phyloP scores from a whole-genome alignment of 2,888 invertebrate genomes.

The Embidobia sp. region DNA sequence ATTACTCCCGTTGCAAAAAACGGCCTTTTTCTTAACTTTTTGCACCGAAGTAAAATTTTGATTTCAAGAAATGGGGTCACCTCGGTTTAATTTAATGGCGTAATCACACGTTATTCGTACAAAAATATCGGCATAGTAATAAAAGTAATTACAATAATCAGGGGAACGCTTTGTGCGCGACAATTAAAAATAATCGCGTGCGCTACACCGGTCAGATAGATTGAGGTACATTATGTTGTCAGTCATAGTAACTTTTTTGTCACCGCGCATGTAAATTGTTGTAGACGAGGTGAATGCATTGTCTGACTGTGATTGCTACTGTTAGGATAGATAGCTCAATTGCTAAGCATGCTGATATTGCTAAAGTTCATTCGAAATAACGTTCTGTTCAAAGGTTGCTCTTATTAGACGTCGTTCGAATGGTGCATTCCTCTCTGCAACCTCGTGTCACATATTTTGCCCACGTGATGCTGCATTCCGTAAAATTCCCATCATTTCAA shows the following conservation, averaged over 20 bases:
- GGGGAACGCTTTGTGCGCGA: background rate
- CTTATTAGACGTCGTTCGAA: constrained; percentile 11
- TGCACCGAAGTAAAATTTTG: background rate
- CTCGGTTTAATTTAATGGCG: constrained; percentile 8
- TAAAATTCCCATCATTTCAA: no score
- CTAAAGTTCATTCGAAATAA: constrained; percentile 71
- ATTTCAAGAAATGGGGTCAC: constrained; percentile 21
- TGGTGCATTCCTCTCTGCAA: no score
- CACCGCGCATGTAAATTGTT: constrained; percentile 48
- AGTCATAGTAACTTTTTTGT: constrained; percentile 48
- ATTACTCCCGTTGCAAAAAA: no score
- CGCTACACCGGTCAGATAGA: constrained; percentile 19
- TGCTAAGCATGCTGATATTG: constrained; percentile 71
- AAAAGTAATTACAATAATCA: constrained; percentile 31
- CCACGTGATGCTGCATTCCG: no score
- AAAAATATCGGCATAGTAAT: constrained; percentile 1
- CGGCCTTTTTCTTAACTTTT: constrained; percentile 6
- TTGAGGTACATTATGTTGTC: constrained; percentile 44
- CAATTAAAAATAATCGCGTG: constrained; percentile 30
- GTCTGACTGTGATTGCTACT: constrained; percentile 76
- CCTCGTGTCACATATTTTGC: no score
- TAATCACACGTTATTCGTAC: constrained; percentile 15
- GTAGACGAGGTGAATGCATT: constrained; percentile 74
- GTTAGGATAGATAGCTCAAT: constrained; percentile 77
- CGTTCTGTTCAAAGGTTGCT: constrained; percentile 57